phyloP scores from a whole-genome alignment of 2,113 vertebrate genomes.

The Zootoca vivipara region DNA sequence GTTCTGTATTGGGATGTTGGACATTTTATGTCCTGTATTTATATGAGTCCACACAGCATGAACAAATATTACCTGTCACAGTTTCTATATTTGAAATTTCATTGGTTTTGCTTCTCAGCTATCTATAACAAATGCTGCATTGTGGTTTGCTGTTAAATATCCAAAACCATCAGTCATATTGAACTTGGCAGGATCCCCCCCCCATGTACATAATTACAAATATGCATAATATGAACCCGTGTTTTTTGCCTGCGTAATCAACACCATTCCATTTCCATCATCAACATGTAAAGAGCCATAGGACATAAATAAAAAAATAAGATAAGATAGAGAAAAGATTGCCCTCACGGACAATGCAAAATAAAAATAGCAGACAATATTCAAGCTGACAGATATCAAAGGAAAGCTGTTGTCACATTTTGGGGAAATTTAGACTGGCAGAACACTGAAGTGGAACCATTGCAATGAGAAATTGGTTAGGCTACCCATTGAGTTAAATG shows the following conservation, averaged over 20 bases:
- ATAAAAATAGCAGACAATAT: background rate
- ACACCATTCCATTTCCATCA: background rate
- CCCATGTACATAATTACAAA: background rate
- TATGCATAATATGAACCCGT: background rate
- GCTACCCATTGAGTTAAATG: slow-evolving; percentile 3
- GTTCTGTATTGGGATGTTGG: background rate
- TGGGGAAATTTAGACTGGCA: background rate
- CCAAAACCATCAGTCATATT: background rate
- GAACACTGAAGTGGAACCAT: background rate
- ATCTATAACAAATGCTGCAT: background rate
- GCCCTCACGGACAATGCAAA: too few relatives aligned
- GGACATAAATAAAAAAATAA: background rate
- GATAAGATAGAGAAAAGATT: background rate
- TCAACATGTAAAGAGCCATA: background rate
- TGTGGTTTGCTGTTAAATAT: background rate
- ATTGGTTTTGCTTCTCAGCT: background rate
- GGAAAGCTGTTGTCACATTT: background rate
- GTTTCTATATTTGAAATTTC: background rate
- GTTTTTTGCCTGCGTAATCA: background rate
- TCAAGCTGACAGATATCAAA: background rate
- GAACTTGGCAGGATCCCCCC: background rate
- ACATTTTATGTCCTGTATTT: background rate
- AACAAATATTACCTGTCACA: background rate
- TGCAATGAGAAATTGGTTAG: background rate
- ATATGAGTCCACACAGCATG: background rate